phyloP scores from a whole-genome alignment of 2,113 vertebrate species.

The Python bivittatus region DNA sequence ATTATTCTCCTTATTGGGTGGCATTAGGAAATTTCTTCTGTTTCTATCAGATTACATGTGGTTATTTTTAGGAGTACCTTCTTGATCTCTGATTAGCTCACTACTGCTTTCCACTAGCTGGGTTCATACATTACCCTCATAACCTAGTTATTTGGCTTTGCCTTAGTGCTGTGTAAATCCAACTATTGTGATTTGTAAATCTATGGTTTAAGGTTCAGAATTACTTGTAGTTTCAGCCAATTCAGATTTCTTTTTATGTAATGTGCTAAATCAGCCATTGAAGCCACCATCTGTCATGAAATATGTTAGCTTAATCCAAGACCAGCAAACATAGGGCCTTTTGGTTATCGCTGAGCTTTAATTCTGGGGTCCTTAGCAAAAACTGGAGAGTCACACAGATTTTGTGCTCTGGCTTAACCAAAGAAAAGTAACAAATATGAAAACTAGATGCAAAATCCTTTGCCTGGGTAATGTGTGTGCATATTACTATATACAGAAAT shows the following conservation, averaged over 20 bases:
- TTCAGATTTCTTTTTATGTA: not conserved
- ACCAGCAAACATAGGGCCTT: not conserved
- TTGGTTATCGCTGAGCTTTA: not conserved
- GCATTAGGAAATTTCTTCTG: too few species aligned
- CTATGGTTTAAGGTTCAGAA: not conserved
- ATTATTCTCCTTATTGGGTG: not conserved
- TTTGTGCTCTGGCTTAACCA: not conserved
- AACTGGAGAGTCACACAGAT: not conserved
- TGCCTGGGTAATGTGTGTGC: not conserved
- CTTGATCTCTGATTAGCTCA: not conserved
- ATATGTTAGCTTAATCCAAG: not conserved
- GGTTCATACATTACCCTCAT: not conserved
- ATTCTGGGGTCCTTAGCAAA: not conserved
- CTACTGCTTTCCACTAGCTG: not conserved
- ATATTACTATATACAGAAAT: not conserved
- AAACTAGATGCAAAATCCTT: not conserved
- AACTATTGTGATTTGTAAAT: not conserved
- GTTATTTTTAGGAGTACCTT: not conserved
- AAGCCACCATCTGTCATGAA: not conserved
- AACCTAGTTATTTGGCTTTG: not conserved
- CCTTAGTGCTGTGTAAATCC: not conserved
- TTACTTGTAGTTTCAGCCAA: not conserved
- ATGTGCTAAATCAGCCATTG: not conserved
- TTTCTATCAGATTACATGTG: too few species aligned
- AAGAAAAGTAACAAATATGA: not conserved